Percentiles rank a stretch among this genome's conserved stretches.
These are phyloP conservation scores for Cordilura impudica DNA, from an alignment of 2,888 invertebrate genomes.

Conservation along the genomic window DNA sequence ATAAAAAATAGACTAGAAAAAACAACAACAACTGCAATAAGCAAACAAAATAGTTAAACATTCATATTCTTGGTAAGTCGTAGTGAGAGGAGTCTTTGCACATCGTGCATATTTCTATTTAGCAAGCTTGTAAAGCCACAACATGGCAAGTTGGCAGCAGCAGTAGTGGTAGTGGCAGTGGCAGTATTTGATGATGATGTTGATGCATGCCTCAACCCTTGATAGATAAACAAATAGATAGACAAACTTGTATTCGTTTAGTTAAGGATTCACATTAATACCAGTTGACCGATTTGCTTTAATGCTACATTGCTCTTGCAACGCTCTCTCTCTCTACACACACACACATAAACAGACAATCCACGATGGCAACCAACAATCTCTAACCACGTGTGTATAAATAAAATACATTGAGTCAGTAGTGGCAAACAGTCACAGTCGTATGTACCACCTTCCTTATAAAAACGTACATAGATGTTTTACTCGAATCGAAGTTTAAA, in stretches of 20 bases:
- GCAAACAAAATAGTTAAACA: background rate
- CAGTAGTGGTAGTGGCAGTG: background rate
- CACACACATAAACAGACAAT: background rate
- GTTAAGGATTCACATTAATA: conserved; percentile 53
- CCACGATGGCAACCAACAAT: background rate
- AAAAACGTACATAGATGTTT: background rate
- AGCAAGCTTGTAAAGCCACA: conserved; percentile 34
- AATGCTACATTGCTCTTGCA: conserved; percentile 34
- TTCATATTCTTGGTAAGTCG: background rate
- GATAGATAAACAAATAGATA: background rate
- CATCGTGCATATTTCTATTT: conserved; percentile 34
- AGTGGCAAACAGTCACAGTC: too few species aligned
- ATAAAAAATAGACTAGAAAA: background rate
- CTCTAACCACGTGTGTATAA: background rate
- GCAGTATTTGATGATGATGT: background rate
- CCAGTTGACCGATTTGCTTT: conserved; percentile 62
- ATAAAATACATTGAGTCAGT: too few species aligned
- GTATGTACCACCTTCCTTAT: background rate
- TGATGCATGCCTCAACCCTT: conserved; percentile 12
- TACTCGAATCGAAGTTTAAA: conserved; percentile 9
- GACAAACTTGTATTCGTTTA: conserved; percentile 17
- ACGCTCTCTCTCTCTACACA: background rate
- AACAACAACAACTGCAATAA: background rate
- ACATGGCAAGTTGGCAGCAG: conserved; percentile 15
- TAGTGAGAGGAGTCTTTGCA: conserved; percentile 12